Evolutionary conservation across 2,888 invertebrate genomes (phyloP), one percentile per base, ranked within the genome.

Genomic region (Norana najaformis): DNA sequence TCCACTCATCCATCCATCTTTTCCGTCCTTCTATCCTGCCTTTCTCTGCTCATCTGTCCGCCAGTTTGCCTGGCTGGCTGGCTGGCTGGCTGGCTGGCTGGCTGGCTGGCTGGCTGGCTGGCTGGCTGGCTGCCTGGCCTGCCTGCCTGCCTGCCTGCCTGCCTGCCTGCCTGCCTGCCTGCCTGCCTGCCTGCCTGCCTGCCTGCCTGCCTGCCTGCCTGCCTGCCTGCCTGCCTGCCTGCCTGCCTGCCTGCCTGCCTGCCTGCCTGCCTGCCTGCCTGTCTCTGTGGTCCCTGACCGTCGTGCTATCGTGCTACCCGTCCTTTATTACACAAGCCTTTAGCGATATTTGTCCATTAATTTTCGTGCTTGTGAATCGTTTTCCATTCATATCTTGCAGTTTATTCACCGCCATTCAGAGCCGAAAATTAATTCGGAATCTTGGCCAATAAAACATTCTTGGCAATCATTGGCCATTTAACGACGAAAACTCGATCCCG

Each of bases 281-380:
- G 23, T 30, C 30, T 23, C 69, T n/a, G 4, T 16, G 5, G 20
- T 47, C 47, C 47, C 23, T 47, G 20, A 23, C 6, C 47, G 5
- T 30, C n/a, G 4, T 8, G 69, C 69, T 8, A n/a, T n/a, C 30
- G 8, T 6, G 4, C n/a, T n/a, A 30, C n/a, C 69, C 18, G n/a
- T 69, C 69, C n/a, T n/a, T 69, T 69, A 69, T 69, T 69, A 69
- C 69, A 30, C 69, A 69, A 69, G n/a, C 69, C 69, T 69, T n/a
- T n/a, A n/a, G n/a, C 69, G 30, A 18, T n/a, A 11, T 11, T 69
- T 69, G n/a, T 69, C 69, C 69, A n/a, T n/a, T n/a, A n/a, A 69
- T 69, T 41, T 69, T 69, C n/a, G 23, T 47, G 23, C 69, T n/a
- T n/a, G 69, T 69, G 3, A 69, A 69, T 69, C 69, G n/a, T n/a